Base-by-base conservation (phyloP, 2,888 invertebrate species). In the Ceriagrion tenellum region DNA sequence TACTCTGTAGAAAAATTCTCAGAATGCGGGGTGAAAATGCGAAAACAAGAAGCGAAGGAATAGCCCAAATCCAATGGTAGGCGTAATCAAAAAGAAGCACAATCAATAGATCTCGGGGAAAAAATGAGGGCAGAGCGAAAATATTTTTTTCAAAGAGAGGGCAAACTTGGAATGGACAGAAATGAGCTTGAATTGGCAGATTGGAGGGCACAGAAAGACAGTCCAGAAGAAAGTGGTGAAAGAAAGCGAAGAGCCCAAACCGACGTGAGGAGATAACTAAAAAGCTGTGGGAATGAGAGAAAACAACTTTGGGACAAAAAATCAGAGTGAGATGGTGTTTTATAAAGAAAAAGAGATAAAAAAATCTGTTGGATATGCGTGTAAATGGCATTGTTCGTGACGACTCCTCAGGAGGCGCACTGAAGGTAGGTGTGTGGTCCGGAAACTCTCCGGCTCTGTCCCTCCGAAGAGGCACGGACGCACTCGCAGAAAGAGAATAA, bases 361-460 rank as follows among this genome's bases (percentile, higher is more conserved):
- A 35, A 91, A 59, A 40, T 2, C 8, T 26, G 40, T 30, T 35
- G 40, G 40, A 93, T 35, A 93, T 69, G 63, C 74, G 47, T 93
- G 69, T 4, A 26, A 47, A 74, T n/a, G 55, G 26, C 13, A 35
- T 89, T 89, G 89, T 23, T 89, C 89, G 89, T n/a, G 89, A 89
- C 69, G 47, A 63, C 6, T n/a, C 16, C 69, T 91, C n/a, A n/a
- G 47, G 74, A 20, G 47, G 40, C 47, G 12, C n/a, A 4, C 74
- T 12, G n/a, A 69, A 16, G 59, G 1, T 16, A 8, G 16, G 40
- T 93, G 93, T 93, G 93, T 93, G 93, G 93, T 93, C 93, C 93
- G n/a, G n/a, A n/a, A 47, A 26, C 23, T 55, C 55, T 12, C n/a
- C n/a, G 10, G 26, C n/a, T 26, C 69, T n/a, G n/a, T 69, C 69